Conservation (phyloP, 2,888 invertebrate species). For the Glomeris marginata region DNA sequence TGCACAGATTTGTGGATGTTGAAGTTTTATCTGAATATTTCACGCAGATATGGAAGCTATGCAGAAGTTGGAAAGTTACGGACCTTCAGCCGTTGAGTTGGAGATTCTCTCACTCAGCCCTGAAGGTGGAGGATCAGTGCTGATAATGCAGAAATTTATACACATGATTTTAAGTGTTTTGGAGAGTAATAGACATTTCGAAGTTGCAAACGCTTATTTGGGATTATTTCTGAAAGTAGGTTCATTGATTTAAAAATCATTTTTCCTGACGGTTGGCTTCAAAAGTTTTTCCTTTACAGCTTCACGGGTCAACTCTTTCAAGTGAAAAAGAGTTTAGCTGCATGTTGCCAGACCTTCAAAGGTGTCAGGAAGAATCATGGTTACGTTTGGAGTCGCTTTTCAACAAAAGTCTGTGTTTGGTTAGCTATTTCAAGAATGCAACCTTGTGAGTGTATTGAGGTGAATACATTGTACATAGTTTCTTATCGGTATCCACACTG, state of each 20-base stretch:
- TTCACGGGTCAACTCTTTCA: slow-evolving; percentile 5
- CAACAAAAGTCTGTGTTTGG: slow-evolving; percentile 6
- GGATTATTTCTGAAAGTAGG: slow-evolving; percentile 64
- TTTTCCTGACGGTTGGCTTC: not conserved
- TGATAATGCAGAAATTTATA: slow-evolving; percentile 61
- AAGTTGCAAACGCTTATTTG: slow-evolving; percentile 77
- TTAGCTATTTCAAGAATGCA: slow-evolving; percentile 12
- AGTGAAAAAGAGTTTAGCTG: slow-evolving; percentile 1
- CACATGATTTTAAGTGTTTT: slow-evolving; percentile 54
- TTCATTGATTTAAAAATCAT: not conserved
- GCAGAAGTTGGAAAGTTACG: slow-evolving; percentile 40
- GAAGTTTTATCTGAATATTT: not conserved
- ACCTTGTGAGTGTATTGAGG: too few relatives aligned
- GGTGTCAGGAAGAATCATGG: slow-evolving; percentile 8
- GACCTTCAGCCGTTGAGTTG: slow-evolving; percentile 71
- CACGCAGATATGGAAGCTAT: slow-evolving; percentile 40
- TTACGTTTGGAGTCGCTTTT: slow-evolving; percentile 6
- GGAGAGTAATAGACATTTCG: slow-evolving; percentile 63
- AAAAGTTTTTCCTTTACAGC: slow-evolving; percentile 4
- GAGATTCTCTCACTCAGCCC: slow-evolving; percentile 68
- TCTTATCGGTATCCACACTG: too few relatives aligned
- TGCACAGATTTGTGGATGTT: not conserved
- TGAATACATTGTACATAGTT: too few relatives aligned
- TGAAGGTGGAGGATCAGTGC: slow-evolving; percentile 51
- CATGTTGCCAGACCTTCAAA: not conserved